A percentile compares a stretch with the other conserved stretches of the same genome.
These are phyloP conservation scores for Aeoliscus strigatus DNA, from an alignment of 2,797 vertebrate species.

Conservation along the genomic window DNA sequence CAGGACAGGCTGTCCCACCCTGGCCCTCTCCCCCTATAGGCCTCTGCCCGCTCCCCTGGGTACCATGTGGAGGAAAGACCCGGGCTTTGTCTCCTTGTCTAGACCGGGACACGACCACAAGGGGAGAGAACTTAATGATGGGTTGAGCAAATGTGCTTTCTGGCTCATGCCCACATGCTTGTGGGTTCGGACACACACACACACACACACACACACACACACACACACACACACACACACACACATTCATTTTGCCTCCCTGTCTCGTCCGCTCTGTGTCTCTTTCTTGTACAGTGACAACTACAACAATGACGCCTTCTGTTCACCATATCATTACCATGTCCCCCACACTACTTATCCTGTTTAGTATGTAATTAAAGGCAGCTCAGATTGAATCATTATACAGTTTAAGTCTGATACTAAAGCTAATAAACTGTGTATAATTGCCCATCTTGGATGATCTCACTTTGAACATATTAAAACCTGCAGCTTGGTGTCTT, in stretches of 20 bases:
- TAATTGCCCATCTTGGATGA: too few relatives aligned
- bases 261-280: conserved; percentile 15
- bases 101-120: conserved; percentile 62
- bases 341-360: conserved; percentile 51
- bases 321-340: conserved; percentile 59
- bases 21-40: conserved; percentile 38
- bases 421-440: too few relatives aligned
- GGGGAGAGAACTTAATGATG: conserved; percentile 69
- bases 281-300: conserved; percentile 40
- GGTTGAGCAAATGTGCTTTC: conserved; percentile 58
- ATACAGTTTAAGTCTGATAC: too few relatives aligned
- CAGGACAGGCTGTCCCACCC: conserved; percentile 36
- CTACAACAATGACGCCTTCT: conserved; percentile 58
- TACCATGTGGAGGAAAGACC: conserved; percentile 57
- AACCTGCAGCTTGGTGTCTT: too few relatives aligned
- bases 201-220: background rate
- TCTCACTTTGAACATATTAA: too few relatives aligned
- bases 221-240: background rate
- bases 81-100: conserved; percentile 62
- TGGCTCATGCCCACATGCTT: conserved; percentile 35
- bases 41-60: conserved; percentile 62
- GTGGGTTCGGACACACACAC: conserved; percentile 8
- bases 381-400: conserved; percentile 56
- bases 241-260: conserved; percentile 6
- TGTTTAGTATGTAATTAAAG: conserved; percentile 48